Evolutionary conservation across 2,888 invertebrate species (phyloP).

Genomic region (Cenopis cana): DNA sequence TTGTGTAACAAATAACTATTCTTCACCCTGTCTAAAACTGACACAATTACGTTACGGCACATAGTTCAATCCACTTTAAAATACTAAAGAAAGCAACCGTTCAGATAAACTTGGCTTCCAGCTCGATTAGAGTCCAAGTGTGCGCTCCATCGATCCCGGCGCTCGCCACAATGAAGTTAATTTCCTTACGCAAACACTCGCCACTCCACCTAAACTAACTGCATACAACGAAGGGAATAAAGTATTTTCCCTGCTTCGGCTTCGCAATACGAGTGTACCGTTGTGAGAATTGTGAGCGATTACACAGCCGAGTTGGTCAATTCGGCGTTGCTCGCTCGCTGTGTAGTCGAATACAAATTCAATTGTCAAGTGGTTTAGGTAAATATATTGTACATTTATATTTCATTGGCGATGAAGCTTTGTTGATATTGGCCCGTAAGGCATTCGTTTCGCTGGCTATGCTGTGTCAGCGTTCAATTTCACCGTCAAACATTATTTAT

Average conservation of each 20-base stretch:
- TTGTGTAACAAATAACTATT: no score
- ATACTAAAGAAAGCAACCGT: neutral
- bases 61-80: neutral
- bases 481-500: no score
- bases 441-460: no score
- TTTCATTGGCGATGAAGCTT: neutral
- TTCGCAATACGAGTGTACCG: neutral
- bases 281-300: slow-evolving; percentile 26
- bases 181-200: slow-evolving; percentile 66
- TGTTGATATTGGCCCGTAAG: neutral
- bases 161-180: slow-evolving; percentile 68
- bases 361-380: slow-evolving; percentile 3
- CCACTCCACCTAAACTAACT: slow-evolving; percentile 47
- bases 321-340: slow-evolving; percentile 9
- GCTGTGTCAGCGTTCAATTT: no score
- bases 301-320: slow-evolving; percentile 40
- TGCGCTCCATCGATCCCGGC: slow-evolving; percentile 16
- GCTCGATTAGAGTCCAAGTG: slow-evolving; percentile 13
- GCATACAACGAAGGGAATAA: slow-evolving; percentile 41
- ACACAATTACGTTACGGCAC: neutral
- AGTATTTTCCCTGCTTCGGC: slow-evolving; percentile 24
- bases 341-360: neutral
- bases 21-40: neutral
- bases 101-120: neutral
- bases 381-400: neutral